These are phyloP conservation scores for Crocidura indochinensis DNA, from an alignment of 2,797 vertebrate species.

Conservation along the genomic window DNA sequence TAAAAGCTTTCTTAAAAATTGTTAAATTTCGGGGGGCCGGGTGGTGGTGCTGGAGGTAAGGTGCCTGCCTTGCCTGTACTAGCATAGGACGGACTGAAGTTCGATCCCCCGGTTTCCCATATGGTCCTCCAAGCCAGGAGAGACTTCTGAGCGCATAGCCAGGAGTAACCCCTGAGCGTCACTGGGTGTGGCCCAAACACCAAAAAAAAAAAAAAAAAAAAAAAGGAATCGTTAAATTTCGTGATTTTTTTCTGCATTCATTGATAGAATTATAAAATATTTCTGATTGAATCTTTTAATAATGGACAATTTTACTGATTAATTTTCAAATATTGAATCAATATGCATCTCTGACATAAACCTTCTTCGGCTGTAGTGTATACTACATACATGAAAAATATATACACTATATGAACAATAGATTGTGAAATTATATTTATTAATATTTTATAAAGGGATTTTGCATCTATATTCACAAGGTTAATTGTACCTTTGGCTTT, in stretches of 20 bases:
- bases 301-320: background rate
- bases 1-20: conserved; percentile 6
- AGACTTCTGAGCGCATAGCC: too few species aligned
- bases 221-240: too few species aligned
- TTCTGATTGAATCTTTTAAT: conserved; percentile 12
- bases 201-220: too few species aligned
- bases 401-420: background rate
- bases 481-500: background rate
- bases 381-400: too few species aligned
- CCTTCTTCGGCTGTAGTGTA: background rate
- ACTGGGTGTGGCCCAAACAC: too few species aligned
- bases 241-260: background rate
- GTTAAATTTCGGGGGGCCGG: too few species aligned
- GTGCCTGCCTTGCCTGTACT: too few species aligned
- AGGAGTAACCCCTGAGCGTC: too few species aligned
- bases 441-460: conserved; percentile 17
- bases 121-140: too few species aligned
- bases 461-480: background rate
- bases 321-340: conserved; percentile 27
- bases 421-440: background rate
- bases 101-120: too few species aligned
- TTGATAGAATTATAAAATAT: background rate
- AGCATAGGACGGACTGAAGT: too few species aligned
- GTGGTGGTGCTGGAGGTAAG: too few species aligned
- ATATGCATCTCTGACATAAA: conserved; percentile 3